phyloP scores from a whole-genome alignment of 1,140 invertebrate species.

The Pseudomyrmex sp. region DNA sequence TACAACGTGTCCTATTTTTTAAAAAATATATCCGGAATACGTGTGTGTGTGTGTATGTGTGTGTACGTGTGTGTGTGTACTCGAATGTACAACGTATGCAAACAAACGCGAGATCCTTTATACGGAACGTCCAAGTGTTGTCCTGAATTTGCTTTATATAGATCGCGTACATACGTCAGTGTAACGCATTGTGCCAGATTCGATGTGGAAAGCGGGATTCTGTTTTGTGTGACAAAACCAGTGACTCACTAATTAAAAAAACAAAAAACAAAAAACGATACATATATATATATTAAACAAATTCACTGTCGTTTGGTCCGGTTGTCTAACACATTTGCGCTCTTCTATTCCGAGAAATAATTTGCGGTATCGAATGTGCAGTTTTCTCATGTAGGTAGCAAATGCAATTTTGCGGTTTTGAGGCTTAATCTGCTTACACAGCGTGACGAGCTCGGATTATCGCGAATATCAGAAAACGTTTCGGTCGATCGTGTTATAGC shows the following conservation, averaged over 20 bases:
- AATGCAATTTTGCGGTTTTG: conserved; percentile 22
- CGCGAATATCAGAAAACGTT: conserved; percentile 34
- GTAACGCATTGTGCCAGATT: too few relatives aligned
- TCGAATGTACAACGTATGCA: not conserved
- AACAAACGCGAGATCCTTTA: not conserved
- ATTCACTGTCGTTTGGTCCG: not conserved
- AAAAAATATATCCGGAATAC: too few relatives aligned
- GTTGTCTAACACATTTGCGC: not conserved
- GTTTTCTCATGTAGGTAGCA: not conserved
- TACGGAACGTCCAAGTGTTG: not conserved
- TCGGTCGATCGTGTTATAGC: conserved; percentile 44
- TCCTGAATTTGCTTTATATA: not conserved
- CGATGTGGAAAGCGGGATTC: too few relatives aligned
- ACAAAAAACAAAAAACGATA: not conserved
- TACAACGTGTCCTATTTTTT: too few relatives aligned
- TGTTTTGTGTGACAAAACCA: conserved; percentile 17
- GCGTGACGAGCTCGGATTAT: conserved; percentile 10
- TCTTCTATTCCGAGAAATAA: not conserved
- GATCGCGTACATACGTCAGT: not conserved
- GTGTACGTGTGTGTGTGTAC: too few relatives aligned
- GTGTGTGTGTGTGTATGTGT: too few relatives aligned
- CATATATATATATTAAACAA: not conserved
- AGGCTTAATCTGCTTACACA: conserved; percentile 34
- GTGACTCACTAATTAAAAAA: conserved; percentile 2
- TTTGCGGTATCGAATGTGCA: not conserved